These are phyloP conservation scores for Drosophila oshimai DNA, from an alignment of 1,140 invertebrate genomes.

Conservation along the genomic window DNA sequence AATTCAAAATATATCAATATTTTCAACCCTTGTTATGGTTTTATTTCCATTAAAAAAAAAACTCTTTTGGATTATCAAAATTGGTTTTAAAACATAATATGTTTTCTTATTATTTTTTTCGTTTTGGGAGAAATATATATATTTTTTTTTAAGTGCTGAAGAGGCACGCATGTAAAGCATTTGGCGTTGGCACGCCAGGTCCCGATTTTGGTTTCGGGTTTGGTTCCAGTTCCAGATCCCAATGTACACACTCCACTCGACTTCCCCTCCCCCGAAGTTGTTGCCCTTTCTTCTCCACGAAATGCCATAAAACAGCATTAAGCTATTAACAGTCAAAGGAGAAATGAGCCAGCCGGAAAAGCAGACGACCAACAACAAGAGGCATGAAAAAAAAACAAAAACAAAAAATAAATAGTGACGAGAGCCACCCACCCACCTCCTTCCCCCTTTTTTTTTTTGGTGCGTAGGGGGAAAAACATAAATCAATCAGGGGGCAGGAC, in stretches of 20 bases:
- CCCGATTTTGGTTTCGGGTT: slow-evolving; percentile 30
- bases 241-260: not conserved
- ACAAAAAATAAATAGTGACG: slow-evolving; percentile 20
- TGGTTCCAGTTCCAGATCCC: slow-evolving; percentile 9
- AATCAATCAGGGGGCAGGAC: slow-evolving; percentile 63
- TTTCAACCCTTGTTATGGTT: too few relatives aligned
- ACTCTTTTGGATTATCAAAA: too few relatives aligned
- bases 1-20: too few relatives aligned
- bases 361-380: not conserved
- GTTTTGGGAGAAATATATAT: too few relatives aligned
- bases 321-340: slow-evolving; percentile 70
- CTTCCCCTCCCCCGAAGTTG: not conserved
- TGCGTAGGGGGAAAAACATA: slow-evolving; percentile 31
- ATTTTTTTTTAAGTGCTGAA: not conserved
- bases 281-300: slow-evolving; percentile 45
- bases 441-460: not conserved
- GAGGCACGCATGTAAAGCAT: slow-evolving; percentile 71
- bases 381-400: too few relatives aligned
- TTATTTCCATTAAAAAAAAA: too few relatives aligned
- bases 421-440: slow-evolving; percentile 5
- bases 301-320: slow-evolving; percentile 78
- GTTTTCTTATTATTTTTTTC: too few relatives aligned
- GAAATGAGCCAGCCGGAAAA: slow-evolving; percentile 9
- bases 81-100: too few relatives aligned
- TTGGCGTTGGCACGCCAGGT: slow-evolving; percentile 74